Evolutionary conservation across 2,888 invertebrate species (phyloP).

Genomic region (Helicoverpa assulta): DNA sequence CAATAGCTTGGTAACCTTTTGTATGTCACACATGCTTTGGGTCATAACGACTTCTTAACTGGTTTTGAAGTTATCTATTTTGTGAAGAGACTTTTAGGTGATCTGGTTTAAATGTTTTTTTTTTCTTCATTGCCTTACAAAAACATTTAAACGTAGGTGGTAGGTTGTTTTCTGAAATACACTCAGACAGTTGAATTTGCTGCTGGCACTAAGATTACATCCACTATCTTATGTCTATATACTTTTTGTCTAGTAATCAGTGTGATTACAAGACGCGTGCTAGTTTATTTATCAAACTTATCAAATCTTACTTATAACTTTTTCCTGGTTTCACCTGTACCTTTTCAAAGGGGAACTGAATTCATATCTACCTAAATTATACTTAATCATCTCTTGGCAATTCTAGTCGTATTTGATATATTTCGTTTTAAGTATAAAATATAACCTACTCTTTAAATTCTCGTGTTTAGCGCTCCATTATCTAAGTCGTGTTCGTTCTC

Average conservation of each 20-base stretch:
- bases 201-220: slow-evolving; percentile 7
- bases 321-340: neutral
- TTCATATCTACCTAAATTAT: neutral
- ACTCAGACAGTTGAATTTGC: slow-evolving; percentile 1
- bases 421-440: slow-evolving; percentile 1
- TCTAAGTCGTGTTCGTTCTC: neutral
- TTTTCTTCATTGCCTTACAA: neutral
- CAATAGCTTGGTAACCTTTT: neutral
- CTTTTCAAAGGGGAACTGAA: neutral
- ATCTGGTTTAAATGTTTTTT: neutral
- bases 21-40: neutral
- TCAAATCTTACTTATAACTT: neutral
- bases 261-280: neutral
- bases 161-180: slow-evolving; percentile 7
- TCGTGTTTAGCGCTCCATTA: slow-evolving; percentile 5
- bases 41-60: neutral
- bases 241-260: neutral
- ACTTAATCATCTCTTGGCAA: neutral
- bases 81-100: neutral
- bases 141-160: neutral
- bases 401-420: neutral
- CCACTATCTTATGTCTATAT: slow-evolving; percentile 20
- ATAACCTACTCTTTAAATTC: neutral
- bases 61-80: neutral
- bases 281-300: neutral